These are phyloP conservation scores for Hyalella azteca DNA, from an alignment of 2,888 invertebrate species.

Conservation along the genomic window DNA sequence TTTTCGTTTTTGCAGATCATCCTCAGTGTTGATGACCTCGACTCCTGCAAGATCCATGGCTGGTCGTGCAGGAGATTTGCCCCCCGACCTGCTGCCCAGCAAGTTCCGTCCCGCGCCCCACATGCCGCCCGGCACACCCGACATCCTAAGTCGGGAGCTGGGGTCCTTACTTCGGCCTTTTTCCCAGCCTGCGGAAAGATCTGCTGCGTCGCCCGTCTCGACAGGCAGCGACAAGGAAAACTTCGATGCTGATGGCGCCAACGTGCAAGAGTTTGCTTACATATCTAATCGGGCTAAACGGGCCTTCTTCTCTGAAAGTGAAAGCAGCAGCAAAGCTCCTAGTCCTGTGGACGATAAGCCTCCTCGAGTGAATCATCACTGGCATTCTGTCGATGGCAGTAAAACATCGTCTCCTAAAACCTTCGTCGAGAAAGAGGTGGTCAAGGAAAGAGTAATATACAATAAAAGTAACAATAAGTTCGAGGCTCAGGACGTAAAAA, in stretches of 20 bases:
- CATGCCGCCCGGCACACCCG: slow-evolving; percentile 31
- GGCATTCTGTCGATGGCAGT: neutral
- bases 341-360: slow-evolving; percentile 14
- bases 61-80: neutral
- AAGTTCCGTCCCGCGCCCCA: slow-evolving; percentile 34
- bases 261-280: neutral
- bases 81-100: slow-evolving; percentile 39
- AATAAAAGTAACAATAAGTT: neutral
- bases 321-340: slow-evolving; percentile 38
- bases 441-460: neutral
- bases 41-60: slow-evolving; percentile 20
- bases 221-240: neutral
- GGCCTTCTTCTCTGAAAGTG: slow-evolving; percentile 54
- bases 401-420: neutral
- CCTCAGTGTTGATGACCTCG: slow-evolving; percentile 33
- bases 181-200: neutral
- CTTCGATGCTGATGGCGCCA: neutral
- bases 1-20: neutral
- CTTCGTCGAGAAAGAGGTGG: neutral
- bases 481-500: slow-evolving; percentile 12
- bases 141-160: slow-evolving; percentile 23
- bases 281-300: slow-evolving; percentile 49
- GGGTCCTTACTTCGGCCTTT: slow-evolving; percentile 2
- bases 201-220: neutral
- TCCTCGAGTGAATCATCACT: neutral